Evolutionary conservation across 1,140 invertebrate species (phyloP).

Genomic region (Drosophila pseudoananassae): DNA sequence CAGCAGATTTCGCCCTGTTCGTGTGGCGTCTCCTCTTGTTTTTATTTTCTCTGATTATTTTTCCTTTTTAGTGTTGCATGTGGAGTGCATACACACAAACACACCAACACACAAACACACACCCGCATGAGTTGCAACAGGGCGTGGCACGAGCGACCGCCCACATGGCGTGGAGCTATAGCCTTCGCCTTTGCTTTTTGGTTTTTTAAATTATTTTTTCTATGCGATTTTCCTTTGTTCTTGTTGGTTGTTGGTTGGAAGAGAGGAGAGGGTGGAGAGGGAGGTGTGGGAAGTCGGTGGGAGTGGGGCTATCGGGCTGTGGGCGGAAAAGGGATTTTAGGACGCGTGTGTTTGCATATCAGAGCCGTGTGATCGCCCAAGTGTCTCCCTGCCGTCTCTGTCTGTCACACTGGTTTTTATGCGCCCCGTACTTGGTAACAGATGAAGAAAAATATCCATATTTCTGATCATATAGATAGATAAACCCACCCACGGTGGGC

Average conservation of each 20-base stretch:
- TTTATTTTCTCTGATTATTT: slow-evolving; percentile 16
- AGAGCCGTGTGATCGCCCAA: slow-evolving; percentile 39
- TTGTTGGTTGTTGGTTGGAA: slow-evolving; percentile 13
- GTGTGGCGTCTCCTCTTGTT: slow-evolving; percentile 21
- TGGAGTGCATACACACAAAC: slow-evolving; percentile 33
- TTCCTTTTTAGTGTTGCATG: slow-evolving; percentile 13
- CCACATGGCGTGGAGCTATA: slow-evolving; percentile 34
- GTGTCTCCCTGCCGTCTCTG: not conserved
- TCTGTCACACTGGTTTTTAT: slow-evolving; percentile 1
- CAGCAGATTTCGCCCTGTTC: slow-evolving; percentile 54
- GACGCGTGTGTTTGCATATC: slow-evolving; percentile 68
- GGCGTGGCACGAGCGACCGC: slow-evolving; percentile 51
- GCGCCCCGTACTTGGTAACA: slow-evolving; percentile 9
- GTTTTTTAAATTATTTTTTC: slow-evolving; percentile 19
- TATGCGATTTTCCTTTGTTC: slow-evolving; percentile 4
- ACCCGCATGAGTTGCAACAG: slow-evolving; percentile 20
- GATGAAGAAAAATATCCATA: not conserved
- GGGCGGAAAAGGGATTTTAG: not conserved
- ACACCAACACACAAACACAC: slow-evolving; percentile 41
- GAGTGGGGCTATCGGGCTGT: not conserved
- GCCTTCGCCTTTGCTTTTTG: slow-evolving; percentile 35
- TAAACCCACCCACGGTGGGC: too few species aligned
- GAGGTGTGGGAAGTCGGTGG: not conserved
- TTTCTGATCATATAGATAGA: too few species aligned
- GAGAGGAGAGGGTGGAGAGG: not conserved